Percentiles rank a stretch among this genome's conserved stretches.
phyloP scores from a whole-genome alignment of 2,113 vertebrate species.

The Odontesthes bonariensis region DNA sequence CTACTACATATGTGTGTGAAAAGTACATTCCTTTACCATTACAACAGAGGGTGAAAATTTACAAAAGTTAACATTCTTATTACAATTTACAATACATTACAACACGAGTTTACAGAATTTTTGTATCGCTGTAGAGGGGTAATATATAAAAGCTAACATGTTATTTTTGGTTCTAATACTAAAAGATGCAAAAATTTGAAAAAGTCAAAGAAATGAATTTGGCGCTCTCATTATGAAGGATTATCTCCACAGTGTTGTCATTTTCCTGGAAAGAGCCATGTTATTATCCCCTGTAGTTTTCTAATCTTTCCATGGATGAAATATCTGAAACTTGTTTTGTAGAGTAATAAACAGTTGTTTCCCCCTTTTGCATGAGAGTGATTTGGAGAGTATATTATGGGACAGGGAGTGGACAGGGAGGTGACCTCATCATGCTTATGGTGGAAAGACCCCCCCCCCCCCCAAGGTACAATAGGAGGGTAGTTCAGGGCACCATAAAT shows the following conservation, averaged over 20 bases:
- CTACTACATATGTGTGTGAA: no score
- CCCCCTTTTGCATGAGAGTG: slow-evolving; percentile 32
- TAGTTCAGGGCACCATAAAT: slow-evolving; percentile 53
- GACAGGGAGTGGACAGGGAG: slow-evolving; percentile 32
- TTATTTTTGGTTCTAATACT: not conserved
- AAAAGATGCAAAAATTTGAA: slow-evolving; percentile 20
- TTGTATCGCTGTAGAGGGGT: no score
- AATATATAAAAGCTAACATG: not conserved
- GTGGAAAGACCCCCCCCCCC: slow-evolving; percentile 46
- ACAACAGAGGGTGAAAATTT: slow-evolving; percentile 2
- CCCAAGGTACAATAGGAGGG: slow-evolving; percentile 35
- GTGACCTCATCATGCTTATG: slow-evolving; percentile 63
- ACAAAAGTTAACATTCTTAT: not conserved
- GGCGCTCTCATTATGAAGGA: slow-evolving; percentile 51
- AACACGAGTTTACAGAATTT: no score
- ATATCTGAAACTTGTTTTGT: slow-evolving; percentile 27
- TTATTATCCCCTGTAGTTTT: slow-evolving; percentile 60
- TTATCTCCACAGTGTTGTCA: slow-evolving; percentile 39
- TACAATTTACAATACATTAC: no score
- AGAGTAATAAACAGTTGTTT: slow-evolving; percentile 59
- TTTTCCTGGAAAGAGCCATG: slow-evolving; percentile 48
- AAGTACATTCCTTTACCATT: no score
- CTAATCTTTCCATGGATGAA: slow-evolving; percentile 31
- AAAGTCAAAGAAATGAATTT: not conserved
- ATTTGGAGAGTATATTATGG: slow-evolving; percentile 53